Evolutionary conservation across 2,888 invertebrate genomes (phyloP).

Genomic region (Baccha elongata): DNA sequence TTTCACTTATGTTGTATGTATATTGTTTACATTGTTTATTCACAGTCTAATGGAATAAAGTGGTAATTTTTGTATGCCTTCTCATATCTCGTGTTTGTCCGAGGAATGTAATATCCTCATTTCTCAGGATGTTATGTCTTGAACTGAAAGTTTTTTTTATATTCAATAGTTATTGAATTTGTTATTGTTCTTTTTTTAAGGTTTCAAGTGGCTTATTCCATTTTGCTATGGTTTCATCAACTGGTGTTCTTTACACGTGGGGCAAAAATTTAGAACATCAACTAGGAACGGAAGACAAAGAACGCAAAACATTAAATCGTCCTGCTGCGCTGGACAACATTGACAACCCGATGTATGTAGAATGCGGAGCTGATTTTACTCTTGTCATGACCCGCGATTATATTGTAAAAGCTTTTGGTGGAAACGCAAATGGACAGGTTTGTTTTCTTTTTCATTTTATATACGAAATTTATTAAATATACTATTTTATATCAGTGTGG

Average conservation of each 20-base stretch:
- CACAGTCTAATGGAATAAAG: no score
- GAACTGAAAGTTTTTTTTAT: no score
- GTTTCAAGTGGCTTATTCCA: constrained; percentile 92
- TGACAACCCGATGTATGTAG: constrained; percentile 81
- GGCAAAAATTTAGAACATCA: constrained; percentile 96
- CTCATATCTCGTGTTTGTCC: no score
- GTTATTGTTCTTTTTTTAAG: constrained; percentile 75
- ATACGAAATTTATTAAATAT: neutral
- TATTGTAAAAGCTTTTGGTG: constrained; percentile 82
- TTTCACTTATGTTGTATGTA: no score
- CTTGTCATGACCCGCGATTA: constrained; percentile 81
- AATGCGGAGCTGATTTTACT: constrained; percentile 82
- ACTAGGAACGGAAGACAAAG: constrained; percentile 85
- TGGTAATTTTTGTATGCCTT: no score
- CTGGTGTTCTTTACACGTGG: constrained; percentile 91
- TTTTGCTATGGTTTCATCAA: constrained; percentile 88
- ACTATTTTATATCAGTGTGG: constrained; percentile 77
- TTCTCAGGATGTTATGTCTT: no score
- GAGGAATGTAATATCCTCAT: no score
- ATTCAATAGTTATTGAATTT: no score
- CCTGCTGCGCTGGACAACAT: constrained; percentile 81
- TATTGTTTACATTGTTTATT: no score
- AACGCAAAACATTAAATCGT: constrained; percentile 79
- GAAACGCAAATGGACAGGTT: constrained; percentile 81
- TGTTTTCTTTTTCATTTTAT: neutral